Base-by-base conservation (phyloP, 2,888 invertebrate species). In the Tortricodes alternella region DNA sequence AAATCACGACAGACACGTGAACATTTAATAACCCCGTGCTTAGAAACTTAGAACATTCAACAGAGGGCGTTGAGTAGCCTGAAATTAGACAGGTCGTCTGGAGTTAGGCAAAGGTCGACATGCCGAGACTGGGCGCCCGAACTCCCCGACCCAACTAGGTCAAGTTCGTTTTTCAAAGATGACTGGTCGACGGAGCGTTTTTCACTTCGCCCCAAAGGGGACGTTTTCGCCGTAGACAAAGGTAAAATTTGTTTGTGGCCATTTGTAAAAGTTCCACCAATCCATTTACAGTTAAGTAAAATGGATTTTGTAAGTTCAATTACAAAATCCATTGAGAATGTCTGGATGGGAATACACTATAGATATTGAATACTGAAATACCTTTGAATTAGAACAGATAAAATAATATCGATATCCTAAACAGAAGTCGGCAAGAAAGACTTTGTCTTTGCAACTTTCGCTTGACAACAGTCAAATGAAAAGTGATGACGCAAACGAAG, bases 141-240 rank as follows among this genome's bases (percentile, higher is more conserved):
- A 24, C 62, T 61, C 38, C 57, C 58, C 66, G 66, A 66, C 65
- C 70, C 61, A 72, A 56, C 73, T 76, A 70, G 85, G 85, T 86
- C 85, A 85, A 85, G 83, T 83, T 84, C 78, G 78, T 81, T 79
- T 75, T 78, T 74, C 71, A 69, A 68, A 70, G 69, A 70, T 71
- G 70, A 74, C 73, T 73, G 58, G 50, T 53, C 53, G 50, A 43
- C 49, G 53, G 58, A 56, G 37, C 53, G 46, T 53, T 59, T 62
- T 59, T 43, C 11, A 15, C 11, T 29, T 44, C 9, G 27, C 29
- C 44, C 44, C 27, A 44, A 2, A 4, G 27, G 24, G 18, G 29
- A 16, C 16, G 41, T 4, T 18, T 37, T 23, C 13, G 9, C 23
- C 15, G 3, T 11, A 13, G 16, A 15, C 24, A 23, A 19, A 39